Base-by-base conservation (phyloP, 2,888 invertebrate species). In the Chorisops tibialis region DNA sequence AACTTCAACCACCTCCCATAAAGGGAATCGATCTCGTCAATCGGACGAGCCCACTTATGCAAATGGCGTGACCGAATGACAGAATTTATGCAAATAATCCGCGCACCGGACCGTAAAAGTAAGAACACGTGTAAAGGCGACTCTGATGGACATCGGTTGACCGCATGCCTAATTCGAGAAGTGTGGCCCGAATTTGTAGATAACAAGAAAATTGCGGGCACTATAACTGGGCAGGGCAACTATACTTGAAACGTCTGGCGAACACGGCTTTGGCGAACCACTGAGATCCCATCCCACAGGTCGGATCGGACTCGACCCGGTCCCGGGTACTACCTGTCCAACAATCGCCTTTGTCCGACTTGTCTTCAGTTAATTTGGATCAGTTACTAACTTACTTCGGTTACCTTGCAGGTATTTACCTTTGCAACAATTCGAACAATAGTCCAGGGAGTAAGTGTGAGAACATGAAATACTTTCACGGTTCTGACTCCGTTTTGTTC, bases 111-210 rank as follows among this genome's bases (percentile, higher is more conserved):
- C 22, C 54, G 54, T 54, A 16, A 54, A 39, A 39, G 41, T 22
- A 39, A 22, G n/a, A 54, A 41, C 54, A 54, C 41, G 41, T 41
- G 41, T 54, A 41, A 39, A 50, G 24, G 16, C 22, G 12, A 54
- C n/a, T 24, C 41, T n/a, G 54, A 54, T 41, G 16, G 41, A 16
- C 12, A 41, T 54, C 41, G 14, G 21, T 24, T 24, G 41, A 22
- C 41, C 54, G 54, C 54, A 54, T 54, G 43, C 54, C 43, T 54
- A 43, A 54, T 54, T 41, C 24, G 41, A 54, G 43, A 54, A 35
- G 54, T 37, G 54, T 54, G 54, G 54, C 43, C 54, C 39, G 41
- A 54, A 41, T 41, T 54, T 54, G 43, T 54, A 22, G 41, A 22
- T 21, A 18, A 41, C 21, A 54, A 22, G 43, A 43, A 54, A 54